phyloP scores from a whole-genome alignment of 1,140 invertebrate genomes.

The Sitodiplosis mosellana region DNA sequence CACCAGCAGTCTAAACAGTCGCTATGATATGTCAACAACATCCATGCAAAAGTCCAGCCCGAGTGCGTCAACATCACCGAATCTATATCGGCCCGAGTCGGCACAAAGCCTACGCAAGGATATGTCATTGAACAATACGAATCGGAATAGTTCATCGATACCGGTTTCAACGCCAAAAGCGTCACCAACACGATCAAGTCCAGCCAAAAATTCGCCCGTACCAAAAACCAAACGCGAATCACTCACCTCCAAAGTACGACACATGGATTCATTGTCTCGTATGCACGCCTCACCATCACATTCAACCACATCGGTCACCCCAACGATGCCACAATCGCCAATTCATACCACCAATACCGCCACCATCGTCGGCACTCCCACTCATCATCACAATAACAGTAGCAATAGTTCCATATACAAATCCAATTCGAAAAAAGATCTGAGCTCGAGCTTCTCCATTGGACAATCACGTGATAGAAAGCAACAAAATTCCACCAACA shows the following conservation, averaged over 20 bases:
- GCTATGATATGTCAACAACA: slow-evolving; percentile 10
- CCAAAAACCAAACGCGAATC: slow-evolving; percentile 38
- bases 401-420: slow-evolving; percentile 19
- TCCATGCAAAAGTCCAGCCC: background rate
- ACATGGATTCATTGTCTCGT: slow-evolving; percentile 29
- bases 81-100: slow-evolving; percentile 27
- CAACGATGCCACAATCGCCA: background rate
- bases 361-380: background rate
- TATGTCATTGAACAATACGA: slow-evolving; percentile 18
- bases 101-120: slow-evolving; percentile 27
- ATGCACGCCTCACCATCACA: slow-evolving; percentile 10
- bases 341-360: background rate
- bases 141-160: slow-evolving; percentile 17
- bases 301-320: background rate
- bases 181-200: slow-evolving; percentile 24
- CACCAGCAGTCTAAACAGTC: slow-evolving; percentile 26
- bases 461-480: slow-evolving; percentile 9
- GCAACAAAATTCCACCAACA: slow-evolving; percentile 2
- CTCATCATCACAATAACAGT: slow-evolving; percentile 10
- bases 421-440: slow-evolving; percentile 11
- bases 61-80: slow-evolving; percentile 5
- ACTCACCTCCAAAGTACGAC: slow-evolving; percentile 31
- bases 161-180: slow-evolving; percentile 23
- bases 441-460: slow-evolving; percentile 17
- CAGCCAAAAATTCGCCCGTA: slow-evolving; percentile 24